Base-by-base conservation (phyloP, 2,888 invertebrate species). In the Toxonevra muliebris region DNA sequence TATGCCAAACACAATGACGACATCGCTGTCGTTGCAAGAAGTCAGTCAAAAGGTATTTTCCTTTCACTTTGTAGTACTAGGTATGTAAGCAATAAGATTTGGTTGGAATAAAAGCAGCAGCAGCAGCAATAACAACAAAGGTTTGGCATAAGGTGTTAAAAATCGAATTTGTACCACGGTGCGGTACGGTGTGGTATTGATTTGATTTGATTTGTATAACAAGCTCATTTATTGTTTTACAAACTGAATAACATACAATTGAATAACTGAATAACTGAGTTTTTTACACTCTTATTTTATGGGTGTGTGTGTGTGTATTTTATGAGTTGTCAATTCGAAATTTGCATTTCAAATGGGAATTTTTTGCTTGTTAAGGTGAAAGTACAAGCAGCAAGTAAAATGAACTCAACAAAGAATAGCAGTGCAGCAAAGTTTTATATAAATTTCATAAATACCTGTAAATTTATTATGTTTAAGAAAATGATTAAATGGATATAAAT, bases 211-310 rank as follows among this genome's bases (percentile, higher is more conserved):
- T 30, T 30, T 82, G 83, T 82, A 81, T 79, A 83, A 84, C 85
- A 82, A 78, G 78, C 79, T 77, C 81, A 79, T 84, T 84, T 82
- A 84, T 84, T 82, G 84, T 83, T 82, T 80, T 79, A 80, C 82
- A 76, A 79, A 73, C 48, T 8, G 15, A 48, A n/a, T 48, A 8
- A 48, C 48, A 48, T 48, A 7, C 30, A 48, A n/a, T 48, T 48
- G 48, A 48, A 30, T 30, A 30, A 30, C 30, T 30, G 30, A 30
- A 30, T 30, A 30, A 30, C 30, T 30, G 30, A 30, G 30, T 4
- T 7, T 30, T 30, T 30, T 30, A 4, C 48, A 48, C 15, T 15
- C n/a, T 13, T 5, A 48, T 48, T 15, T 48, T 13, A 48, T 19
- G n/a, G 20, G 41, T 58, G 30, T 8, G 41, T 48, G 42, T 58